Evolutionary conservation across 2,113 vertebrate genomes (phyloP).

Genomic region (Mesocricetus auratus): DNA sequence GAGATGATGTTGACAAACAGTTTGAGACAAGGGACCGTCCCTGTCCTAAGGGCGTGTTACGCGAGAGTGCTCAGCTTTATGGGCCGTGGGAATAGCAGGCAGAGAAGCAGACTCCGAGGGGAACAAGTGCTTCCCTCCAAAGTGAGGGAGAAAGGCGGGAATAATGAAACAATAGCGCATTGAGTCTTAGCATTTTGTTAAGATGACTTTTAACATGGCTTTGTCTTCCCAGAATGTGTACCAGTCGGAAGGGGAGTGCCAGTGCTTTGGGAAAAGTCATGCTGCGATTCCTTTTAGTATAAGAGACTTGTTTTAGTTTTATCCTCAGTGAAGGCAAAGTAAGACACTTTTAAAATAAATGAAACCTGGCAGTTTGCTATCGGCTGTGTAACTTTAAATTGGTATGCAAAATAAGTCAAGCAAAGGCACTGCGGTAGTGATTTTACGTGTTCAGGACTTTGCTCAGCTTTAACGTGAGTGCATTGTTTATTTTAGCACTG

Average conservation of each 20-base stretch:
- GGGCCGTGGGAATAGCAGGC: neutral
- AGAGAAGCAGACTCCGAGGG: neutral
- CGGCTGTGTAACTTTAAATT: constrained; percentile 33
- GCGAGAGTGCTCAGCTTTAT: neutral
- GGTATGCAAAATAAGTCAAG: neutral
- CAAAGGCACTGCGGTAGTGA: neutral
- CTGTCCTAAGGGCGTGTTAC: neutral
- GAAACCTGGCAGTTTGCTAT: neutral
- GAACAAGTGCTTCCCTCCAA: neutral
- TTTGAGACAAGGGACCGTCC: neutral
- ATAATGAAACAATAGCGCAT: neutral
- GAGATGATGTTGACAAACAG: neutral
- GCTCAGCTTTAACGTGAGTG: neutral
- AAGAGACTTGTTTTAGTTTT: constrained; percentile 38
- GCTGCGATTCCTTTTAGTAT: neutral
- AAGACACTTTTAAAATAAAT: constrained; percentile 43
- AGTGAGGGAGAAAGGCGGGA: neutral
- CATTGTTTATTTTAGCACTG: neutral
- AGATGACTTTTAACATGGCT: neutral
- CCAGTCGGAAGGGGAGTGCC: neutral
- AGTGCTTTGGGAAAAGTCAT: neutral
- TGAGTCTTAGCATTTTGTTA: neutral
- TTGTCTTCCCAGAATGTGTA: neutral
- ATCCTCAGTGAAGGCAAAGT: neutral
- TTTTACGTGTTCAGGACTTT: neutral